A percentile compares a stretch with the other conserved stretches of the same genome.
Evolutionary conservation across 2,888 invertebrate genomes (phyloP).

Genomic region (Heliconius ismenius): DNA sequence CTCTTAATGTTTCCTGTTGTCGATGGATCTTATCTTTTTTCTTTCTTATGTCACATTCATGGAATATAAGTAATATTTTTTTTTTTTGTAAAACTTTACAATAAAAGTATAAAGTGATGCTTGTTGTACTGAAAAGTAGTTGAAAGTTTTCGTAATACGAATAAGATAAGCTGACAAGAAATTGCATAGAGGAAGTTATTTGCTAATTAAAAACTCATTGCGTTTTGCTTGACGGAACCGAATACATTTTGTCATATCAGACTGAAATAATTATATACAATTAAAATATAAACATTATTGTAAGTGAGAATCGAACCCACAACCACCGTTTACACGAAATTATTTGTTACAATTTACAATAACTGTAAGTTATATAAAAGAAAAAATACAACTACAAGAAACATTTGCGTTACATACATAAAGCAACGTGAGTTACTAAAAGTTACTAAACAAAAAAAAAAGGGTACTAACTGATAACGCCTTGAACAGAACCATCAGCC

Average conservation of each 20-base stretch:
- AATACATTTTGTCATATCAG: neutral
- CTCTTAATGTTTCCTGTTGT: conserved; percentile 13
- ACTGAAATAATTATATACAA: too few relatives aligned
- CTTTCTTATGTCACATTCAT: conserved; percentile 2
- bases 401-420: neutral
- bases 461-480: conserved; percentile 64
- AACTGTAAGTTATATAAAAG: neutral
- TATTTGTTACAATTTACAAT: neutral
- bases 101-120: neutral
- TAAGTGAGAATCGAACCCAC: neutral
- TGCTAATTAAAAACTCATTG: too few relatives aligned
- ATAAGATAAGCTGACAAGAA: too few relatives aligned
- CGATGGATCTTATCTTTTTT: neutral
- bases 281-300: neutral
- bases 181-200: too few relatives aligned
- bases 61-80: neutral
- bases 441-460: neutral
- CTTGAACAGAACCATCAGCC: conserved; percentile 53
- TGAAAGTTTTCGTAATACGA: too few relatives aligned
- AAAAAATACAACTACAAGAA: neutral
- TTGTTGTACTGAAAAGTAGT: too few relatives aligned
- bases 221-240: neutral
- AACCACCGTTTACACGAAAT: neutral
- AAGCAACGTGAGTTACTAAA: neutral
- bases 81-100: neutral